Conservation (phyloP, 2,113 vertebrate genomes). For the Blennius ocellaris region DNA sequence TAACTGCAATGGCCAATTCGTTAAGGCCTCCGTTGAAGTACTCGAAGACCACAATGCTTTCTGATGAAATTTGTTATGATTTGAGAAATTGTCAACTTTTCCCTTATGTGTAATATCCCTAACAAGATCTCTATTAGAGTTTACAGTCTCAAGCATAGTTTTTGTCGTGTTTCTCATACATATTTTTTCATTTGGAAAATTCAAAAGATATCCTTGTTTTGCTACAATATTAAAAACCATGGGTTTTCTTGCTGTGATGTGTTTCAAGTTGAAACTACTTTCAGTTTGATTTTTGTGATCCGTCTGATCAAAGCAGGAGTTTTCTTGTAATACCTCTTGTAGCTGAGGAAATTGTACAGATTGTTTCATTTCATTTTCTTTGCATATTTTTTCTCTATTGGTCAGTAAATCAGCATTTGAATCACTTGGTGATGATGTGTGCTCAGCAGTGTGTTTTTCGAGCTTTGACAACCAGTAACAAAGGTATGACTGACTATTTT, state of each 20-base stretch:
- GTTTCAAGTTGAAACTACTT: rapidly evolving
- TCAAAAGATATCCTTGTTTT: constrained; percentile 32
- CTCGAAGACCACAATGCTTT: too few species aligned
- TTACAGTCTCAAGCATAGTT: not conserved
- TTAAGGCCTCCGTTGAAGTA: too few species aligned
- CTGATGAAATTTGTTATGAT: too few species aligned
- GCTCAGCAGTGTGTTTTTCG: not conserved
- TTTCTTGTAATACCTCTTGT: not conserved
- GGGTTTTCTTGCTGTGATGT: not conserved
- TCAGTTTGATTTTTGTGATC: not conserved
- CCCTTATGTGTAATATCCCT: not conserved
- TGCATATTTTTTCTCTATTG: not conserved
- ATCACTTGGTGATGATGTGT: not conserved
- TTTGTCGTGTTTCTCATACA: rapidly evolving
- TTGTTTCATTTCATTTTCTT: not conserved
- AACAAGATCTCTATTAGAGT: not conserved
- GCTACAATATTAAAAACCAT: constrained; percentile 38
- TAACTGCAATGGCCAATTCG: too few species aligned
- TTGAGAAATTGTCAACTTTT: not conserved
- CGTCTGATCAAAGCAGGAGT: not conserved
- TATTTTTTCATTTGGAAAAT: constrained; percentile 9
- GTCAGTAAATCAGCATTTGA: not conserved
- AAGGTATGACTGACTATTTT: constrained; percentile 33
- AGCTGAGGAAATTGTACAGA: rapidly evolving
- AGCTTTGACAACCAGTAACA: constrained; percentile 61